Evolutionary conservation across 2,113 vertebrate species (phyloP).

Genomic region (Takifugu bimaculatus): DNA sequence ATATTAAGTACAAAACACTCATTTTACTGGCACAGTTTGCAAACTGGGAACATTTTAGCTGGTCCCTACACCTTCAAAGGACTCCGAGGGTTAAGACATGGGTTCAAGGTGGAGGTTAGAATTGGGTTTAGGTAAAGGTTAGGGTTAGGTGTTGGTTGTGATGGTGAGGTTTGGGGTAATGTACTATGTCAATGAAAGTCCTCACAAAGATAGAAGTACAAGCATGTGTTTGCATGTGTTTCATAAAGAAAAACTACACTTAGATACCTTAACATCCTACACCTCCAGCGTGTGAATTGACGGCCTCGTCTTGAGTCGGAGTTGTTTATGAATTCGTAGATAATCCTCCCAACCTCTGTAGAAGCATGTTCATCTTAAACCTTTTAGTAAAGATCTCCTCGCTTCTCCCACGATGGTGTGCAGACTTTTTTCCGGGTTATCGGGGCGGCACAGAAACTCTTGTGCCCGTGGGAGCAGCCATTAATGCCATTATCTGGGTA

Average conservation of each 20-base stretch:
- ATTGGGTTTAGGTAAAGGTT: no score
- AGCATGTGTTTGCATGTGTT: not conserved
- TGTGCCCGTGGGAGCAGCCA: constrained; percentile 17
- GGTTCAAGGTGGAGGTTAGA: no score
- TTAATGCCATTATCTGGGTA: constrained; percentile 38
- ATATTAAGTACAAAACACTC: no score
- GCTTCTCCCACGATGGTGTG: not conserved
- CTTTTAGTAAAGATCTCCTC: constrained; percentile 6
- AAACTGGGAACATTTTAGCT: not conserved
- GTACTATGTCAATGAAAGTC: no score
- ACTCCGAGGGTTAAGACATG: no score
- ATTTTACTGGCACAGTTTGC: no score
- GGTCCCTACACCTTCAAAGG: not conserved
- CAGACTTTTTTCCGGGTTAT: constrained; percentile 21
- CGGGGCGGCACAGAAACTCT: constrained; percentile 9
- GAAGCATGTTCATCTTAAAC: constrained; percentile 19
- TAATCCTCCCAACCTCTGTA: constrained; percentile 9
- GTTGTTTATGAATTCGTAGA: constrained; percentile 1
- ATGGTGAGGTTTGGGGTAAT: no score
- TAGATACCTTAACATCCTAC: not conserved
- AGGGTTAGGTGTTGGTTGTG: no score
- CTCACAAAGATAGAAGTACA: no score
- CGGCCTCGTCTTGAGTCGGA: not conserved
- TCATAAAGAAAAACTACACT: not conserved
- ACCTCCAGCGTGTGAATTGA: constrained; percentile 3